phyloP scores from a whole-genome alignment of 2,113 vertebrate species.

The Pogonocichla stellata region DNA sequence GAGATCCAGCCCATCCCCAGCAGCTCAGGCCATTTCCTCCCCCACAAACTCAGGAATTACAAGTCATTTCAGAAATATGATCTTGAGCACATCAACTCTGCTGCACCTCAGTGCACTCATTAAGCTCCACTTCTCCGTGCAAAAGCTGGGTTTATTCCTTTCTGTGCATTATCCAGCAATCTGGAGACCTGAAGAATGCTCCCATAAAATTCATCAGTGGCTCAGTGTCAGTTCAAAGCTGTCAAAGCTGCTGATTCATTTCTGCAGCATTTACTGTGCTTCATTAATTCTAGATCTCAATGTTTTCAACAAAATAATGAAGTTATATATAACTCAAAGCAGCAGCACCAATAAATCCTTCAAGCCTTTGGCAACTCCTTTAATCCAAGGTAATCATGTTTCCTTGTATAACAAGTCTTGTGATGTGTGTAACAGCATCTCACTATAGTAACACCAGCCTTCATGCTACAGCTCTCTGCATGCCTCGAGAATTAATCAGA shows the following conservation, averaged over 20 bases:
- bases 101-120: neutral
- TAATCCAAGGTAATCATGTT: conserved; percentile 53
- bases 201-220: neutral
- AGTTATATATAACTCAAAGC: conserved; percentile 60
- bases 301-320: conserved; percentile 47
- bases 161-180: neutral
- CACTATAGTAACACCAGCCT: conserved; percentile 31
- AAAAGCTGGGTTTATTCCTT: neutral
- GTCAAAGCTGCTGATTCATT: conserved; percentile 34
- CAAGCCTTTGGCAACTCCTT: conserved; percentile 51
- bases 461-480: neutral
- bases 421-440: conserved; percentile 58
- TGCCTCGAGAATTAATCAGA: conserved; percentile 65
- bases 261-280: conserved; percentile 14
- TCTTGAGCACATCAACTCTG: neutral
- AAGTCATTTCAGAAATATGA: neutral
- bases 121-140: neutral
- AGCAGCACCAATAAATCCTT: conserved; percentile 69
- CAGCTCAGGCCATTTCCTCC: neutral
- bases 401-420: conserved; percentile 66
- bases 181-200: neutral
- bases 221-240: neutral
- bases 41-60: accelerated
- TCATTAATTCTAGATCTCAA: conserved; percentile 8
- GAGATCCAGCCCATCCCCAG: neutral